phyloP scores from a whole-genome alignment of 2,113 vertebrate genomes.

The Erythrocercus mccallii region DNA sequence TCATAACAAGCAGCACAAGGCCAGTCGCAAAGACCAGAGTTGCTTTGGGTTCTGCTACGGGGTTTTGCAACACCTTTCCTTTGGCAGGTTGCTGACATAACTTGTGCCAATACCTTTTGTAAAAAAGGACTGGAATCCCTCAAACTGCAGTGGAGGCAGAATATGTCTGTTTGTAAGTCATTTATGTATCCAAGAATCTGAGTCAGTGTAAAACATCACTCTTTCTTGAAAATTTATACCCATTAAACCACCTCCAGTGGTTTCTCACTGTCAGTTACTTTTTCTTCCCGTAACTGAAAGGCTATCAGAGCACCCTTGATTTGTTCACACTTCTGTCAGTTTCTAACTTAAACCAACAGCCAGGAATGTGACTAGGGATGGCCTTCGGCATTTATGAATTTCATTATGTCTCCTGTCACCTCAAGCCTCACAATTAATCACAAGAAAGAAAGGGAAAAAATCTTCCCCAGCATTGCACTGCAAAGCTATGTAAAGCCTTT shows the following conservation, averaged over 20 bases:
- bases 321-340: conserved; percentile 66
- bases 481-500: conserved; percentile 44
- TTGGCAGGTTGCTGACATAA: conserved; percentile 4
- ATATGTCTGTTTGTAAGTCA: not conserved
- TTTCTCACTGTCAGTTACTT: conserved; percentile 49
- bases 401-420: conserved; percentile 64
- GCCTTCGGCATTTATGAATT: conserved; percentile 68
- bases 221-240: conserved; percentile 9
- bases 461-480: not conserved
- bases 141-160: not conserved
- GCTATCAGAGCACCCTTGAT: conserved; percentile 50
- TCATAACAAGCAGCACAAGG: not conserved
- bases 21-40: not conserved
- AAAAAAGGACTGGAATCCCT: conserved; percentile 14
- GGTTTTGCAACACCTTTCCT: not conserved
- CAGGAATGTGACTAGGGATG: conserved; percentile 63
- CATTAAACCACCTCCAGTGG: conserved; percentile 28
- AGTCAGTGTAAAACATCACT: conserved; percentile 3
- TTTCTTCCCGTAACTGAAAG: not conserved
- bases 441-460: conserved; percentile 21
- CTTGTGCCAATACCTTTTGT: not conserved
- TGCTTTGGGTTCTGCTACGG: not conserved
- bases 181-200: not conserved
- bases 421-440: conserved; percentile 65
- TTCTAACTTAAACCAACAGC: conserved; percentile 61